These are phyloP conservation scores for Dipus sagitta DNA, from an alignment of 2,797 vertebrate genomes.

Conservation along the genomic window DNA sequence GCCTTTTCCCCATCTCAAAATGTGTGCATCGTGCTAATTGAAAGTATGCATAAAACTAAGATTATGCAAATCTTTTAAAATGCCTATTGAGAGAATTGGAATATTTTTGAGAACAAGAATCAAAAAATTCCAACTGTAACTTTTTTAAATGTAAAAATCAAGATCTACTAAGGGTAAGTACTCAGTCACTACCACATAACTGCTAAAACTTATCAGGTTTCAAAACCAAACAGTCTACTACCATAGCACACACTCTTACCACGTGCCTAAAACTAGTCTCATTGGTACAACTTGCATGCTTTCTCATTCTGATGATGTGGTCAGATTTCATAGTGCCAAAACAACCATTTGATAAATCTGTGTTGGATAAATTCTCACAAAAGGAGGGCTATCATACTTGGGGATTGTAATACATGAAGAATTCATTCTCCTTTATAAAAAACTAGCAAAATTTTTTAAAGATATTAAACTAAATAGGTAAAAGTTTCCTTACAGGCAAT, in stretches of 20 bases:
- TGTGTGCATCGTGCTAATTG: not conserved
- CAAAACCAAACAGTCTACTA: not conserved
- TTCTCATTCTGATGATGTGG: not conserved
- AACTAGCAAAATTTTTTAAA: not conserved
- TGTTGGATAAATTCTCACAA: not conserved
- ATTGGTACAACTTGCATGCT: not conserved
- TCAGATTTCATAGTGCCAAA: not conserved
- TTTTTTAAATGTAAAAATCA: not conserved
- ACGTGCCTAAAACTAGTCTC: not conserved
- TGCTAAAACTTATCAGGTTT: not conserved
- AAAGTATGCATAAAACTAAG: not conserved
- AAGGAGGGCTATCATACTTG: not conserved
- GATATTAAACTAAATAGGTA: conserved; percentile 10
- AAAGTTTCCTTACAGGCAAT: conserved; percentile 53
- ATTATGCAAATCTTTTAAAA: not conserved
- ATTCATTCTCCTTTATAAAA: not conserved
- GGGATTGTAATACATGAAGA: not conserved
- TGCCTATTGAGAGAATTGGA: too few relatives aligned
- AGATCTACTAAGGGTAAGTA: not conserved
- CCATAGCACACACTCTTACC: not conserved
- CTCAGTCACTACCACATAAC: not conserved
- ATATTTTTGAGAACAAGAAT: not conserved
- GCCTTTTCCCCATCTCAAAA: not conserved
- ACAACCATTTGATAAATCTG: not conserved
- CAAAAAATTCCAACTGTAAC: not conserved